Evolutionary conservation across 2,113 vertebrate species (phyloP), one percentile per base, ranked within the genome.

Genomic region (Micromys minutus): DNA sequence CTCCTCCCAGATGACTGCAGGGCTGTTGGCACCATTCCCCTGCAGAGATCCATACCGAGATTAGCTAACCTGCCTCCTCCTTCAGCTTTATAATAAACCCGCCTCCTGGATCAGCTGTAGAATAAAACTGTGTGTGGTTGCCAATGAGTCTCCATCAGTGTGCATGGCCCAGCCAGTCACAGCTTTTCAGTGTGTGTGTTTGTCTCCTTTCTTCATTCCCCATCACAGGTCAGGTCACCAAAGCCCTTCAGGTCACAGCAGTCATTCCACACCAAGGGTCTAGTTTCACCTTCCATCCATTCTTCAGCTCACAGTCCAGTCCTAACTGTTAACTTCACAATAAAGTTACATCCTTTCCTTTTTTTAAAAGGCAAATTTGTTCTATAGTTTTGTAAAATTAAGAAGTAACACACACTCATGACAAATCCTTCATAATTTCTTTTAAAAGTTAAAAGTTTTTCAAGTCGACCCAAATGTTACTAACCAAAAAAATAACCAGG

Each of bases 401-500:
- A 72, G 34, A 92, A 36, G 39, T 76, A 31, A 3, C 24, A 24
- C 21, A 22, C 31, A 15, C 26, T 94, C 10, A 19, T 79, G 39
- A 45, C 26, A 63, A 84, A 90, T 69, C n/a, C 75, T 77, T 94
- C 39, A 94, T 87, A 91, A 55, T 85, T 8, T 24, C 77, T 45
- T 59, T 83, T 52, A 86, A 74, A n/a, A 77, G 13, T 17, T 77
- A 57, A 85, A 89, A 67, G 15, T 12, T 34, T 81, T 87, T 79
- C 16, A 61, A 45, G 34, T 88, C 57, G 36, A 4, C 4, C 1
- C 50, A 63, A 59, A 57, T 67, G 57, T 8, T 2, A 26, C 84
- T 34, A 36, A 72, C 52, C 72, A 85, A 74, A 85, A 74, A 95
- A 93, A 50, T 34, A 47, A 2, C 29, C 5, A 7, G 10, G 9